Evolutionary conservation across 1,140 invertebrate genomes (phyloP).

Genomic region (Adelges cooleyi): DNA sequence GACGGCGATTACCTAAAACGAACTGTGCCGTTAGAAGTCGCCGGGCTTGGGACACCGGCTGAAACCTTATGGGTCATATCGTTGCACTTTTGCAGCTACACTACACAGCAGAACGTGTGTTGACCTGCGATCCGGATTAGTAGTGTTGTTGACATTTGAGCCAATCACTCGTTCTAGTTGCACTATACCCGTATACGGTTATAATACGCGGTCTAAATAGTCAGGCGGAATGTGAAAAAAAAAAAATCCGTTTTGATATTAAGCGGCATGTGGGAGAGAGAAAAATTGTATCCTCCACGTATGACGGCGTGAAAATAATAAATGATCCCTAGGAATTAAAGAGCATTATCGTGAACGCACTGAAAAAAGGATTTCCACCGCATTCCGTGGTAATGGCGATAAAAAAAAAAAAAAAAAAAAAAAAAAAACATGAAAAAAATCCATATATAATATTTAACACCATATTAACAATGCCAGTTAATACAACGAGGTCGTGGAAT

Average conservation of each 20-base stretch:
- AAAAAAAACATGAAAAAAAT: background rate
- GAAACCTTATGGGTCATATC: slow-evolving; percentile 3
- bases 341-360: background rate
- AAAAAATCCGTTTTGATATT: background rate
- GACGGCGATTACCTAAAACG: slow-evolving; percentile 2
- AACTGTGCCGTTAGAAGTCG: background rate
- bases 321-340: slow-evolving; percentile 12
- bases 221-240: background rate
- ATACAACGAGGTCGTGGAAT: background rate
- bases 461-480: background rate
- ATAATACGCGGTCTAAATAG: no score
- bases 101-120: background rate
- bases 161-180: background rate
- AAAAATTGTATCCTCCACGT: background rate
- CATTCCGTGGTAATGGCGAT: background rate
- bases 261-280: background rate
- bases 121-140: slow-evolving; percentile 15
- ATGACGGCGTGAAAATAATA: background rate
- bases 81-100: slow-evolving; percentile 21
- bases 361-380: background rate
- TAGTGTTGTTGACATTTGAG: slow-evolving; percentile 3
- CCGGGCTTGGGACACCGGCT: background rate
- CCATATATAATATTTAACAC: slow-evolving; percentile 10
- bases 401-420: slow-evolving; percentile 1
- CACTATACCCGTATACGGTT: no score